Evolutionary conservation across 2,797 vertebrate genomes (phyloP), one percentile per base, ranked within the genome.

Genomic region (Parotocinclus haroldoi): DNA sequence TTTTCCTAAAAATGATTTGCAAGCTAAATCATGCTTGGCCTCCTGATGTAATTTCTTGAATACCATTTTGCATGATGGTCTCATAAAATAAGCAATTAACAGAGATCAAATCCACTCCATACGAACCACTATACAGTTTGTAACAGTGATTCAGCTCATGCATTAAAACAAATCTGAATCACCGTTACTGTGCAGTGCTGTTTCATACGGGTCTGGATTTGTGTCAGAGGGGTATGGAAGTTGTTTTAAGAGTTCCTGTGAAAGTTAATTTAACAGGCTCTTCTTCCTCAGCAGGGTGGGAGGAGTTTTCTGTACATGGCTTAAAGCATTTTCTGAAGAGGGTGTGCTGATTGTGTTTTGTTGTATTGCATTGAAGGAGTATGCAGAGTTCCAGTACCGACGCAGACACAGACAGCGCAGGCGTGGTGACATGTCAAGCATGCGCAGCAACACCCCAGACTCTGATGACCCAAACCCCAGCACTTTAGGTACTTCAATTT

Each of bases 301-400:
- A 16, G 27, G n/a, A 44, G 53, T 58, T 44, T 51, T 70, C 61
- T 70, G 48, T 57, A 49, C 39, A 58, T 59, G 46, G 17, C 7
- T 16, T 16, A 53, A 18, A 18, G 9, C 10, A 40, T 46, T n/a
- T 5, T 2, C 27, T 27, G 2, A 27, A 27, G 27, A 27, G 27
- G 16, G 14, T 48, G 27, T 16, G 5, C 48, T 42, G 10, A n/a
- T 5, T 51, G 7, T 61, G 37, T 55, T 45, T 61, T 69, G 59
- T n/a, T 58, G n/a, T 72, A 37, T 63, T 80, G 86, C 86, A 84
- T 83, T 89, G 74, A 85, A 99, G 96, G 96, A 96, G 86, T 99
- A 98, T 82, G 93, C 96, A 81, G 96, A 98, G 91, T 98, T 98
- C 89, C 96, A 98, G 92, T 98, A 96, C 86, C 90, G 96, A 81